Conservation (phyloP, 2,797 vertebrate species). For the Xerus rutilus region DNA sequence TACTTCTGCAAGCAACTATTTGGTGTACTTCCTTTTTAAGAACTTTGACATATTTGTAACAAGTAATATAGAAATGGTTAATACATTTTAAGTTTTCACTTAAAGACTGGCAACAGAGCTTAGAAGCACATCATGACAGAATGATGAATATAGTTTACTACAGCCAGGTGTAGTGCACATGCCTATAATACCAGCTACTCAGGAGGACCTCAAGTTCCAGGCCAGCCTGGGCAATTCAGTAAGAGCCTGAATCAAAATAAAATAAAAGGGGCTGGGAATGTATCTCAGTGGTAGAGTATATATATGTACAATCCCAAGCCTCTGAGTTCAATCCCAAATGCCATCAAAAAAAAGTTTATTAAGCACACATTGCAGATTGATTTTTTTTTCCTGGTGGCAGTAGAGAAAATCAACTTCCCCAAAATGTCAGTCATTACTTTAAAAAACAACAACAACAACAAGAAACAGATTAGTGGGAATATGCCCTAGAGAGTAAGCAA, state of each 20-base stretch:
- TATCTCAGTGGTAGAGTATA: background rate
- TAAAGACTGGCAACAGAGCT: conserved; percentile 24
- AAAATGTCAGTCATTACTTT: conserved; percentile 47
- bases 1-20: background rate
- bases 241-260: background rate
- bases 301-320: background rate
- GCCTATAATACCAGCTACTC: background rate
- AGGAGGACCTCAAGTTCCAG: background rate
- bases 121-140: background rate
- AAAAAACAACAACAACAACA: background rate
- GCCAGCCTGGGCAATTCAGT: background rate
- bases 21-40: background rate
- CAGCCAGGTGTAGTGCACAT: background rate
- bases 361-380: background rate
- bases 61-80: conserved; percentile 32
- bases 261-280: background rate
- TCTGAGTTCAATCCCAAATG: background rate
- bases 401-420: conserved; percentile 1
- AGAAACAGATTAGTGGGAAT: background rate
- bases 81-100: background rate
- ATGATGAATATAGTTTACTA: background rate
- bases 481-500: conserved; percentile 1
- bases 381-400: background rate
- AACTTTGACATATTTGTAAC: conserved; percentile 17
- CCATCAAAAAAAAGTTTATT: background rate